Base-by-base conservation (phyloP, 2,888 invertebrate species). In the Athalia cordata region DNA sequence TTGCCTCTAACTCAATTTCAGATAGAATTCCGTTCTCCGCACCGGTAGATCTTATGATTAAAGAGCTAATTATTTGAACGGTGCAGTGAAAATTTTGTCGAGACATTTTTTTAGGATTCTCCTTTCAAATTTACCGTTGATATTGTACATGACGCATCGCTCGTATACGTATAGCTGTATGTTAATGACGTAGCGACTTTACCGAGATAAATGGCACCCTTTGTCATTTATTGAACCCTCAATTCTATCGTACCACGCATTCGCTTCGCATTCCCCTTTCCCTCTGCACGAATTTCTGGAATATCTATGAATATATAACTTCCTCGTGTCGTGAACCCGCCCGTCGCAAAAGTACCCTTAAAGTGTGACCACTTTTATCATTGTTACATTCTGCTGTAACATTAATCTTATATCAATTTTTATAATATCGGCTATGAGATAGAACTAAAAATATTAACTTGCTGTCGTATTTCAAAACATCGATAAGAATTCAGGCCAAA, bases 191-290 rank as follows among this genome's bases (percentile, higher is more conserved):
- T 7, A 5, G 57, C 5, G 3, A 43, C 45, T 72, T 11, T 81
- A 79, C 77, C 61, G 74, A 80, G 83, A 84, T 80, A 84, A 84
- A 83, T 83, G 81, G 82, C 76, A 80, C 80, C 75, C 82, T 85
- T 84, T 82, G 81, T 84, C 83, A 83, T 74, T 78, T 47, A 11
- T 68, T 77, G 81, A 82, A 81, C 81, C 82, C 82, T 84, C 84
- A 84, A 85, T 85, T 79, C 79, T 9, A 64, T 75, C 78, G 62
- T 77, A 70, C 72, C 77, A 29, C 29, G 29, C 29, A 29, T 29
- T 29, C 29, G 29, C 29, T 29, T 2, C 29, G 29, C 29, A 29
- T 29, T n/a, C n/a, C n/a, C n/a, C n/a, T n/a, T 77, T 64, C 74
- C n/a, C 49, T 9, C 49, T 72, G 9, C 55, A 11, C 7, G n/a